Evolutionary conservation across 2,888 invertebrate genomes (phyloP).

Genomic region (Suillia variegata): DNA sequence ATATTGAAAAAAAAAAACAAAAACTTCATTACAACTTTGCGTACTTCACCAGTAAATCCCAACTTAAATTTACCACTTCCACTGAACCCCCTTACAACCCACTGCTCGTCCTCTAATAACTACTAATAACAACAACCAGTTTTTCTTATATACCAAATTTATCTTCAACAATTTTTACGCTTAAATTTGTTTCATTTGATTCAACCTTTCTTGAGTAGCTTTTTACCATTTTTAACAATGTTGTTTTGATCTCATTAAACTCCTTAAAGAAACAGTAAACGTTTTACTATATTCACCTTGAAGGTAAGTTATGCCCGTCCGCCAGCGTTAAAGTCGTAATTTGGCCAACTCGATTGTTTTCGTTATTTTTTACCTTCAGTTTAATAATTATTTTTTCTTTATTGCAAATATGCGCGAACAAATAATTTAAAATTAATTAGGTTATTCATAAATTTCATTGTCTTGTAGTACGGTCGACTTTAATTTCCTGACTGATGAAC

Average conservation of each 20-base stretch:
- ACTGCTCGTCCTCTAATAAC: neutral
- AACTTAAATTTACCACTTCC: neutral
- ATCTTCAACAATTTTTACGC: neutral
- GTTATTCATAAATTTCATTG: no score
- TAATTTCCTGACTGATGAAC: no score
- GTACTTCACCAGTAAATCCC: neutral
- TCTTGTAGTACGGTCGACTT: no score
- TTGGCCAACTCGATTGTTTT: no score
- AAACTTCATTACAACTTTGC: neutral
- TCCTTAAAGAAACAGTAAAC: no score
- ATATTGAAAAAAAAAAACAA: neutral
- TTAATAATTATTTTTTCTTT: no score
- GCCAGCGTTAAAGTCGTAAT: neutral
- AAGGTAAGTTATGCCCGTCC: neutral
- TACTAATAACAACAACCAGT: no score
- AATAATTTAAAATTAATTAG: no score
- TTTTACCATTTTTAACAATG: neutral
- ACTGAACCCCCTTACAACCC: neutral
- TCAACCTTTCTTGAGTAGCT: neutral
- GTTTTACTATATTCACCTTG: no score
- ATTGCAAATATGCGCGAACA: no score
- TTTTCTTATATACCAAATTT: neutral
- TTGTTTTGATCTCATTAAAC: neutral
- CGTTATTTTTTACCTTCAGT: no score
- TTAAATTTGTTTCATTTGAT: no score